These are phyloP conservation scores for Helicolenus hilgendorfi DNA, from an alignment of 2,797 vertebrate species.

Conservation along the genomic window DNA sequence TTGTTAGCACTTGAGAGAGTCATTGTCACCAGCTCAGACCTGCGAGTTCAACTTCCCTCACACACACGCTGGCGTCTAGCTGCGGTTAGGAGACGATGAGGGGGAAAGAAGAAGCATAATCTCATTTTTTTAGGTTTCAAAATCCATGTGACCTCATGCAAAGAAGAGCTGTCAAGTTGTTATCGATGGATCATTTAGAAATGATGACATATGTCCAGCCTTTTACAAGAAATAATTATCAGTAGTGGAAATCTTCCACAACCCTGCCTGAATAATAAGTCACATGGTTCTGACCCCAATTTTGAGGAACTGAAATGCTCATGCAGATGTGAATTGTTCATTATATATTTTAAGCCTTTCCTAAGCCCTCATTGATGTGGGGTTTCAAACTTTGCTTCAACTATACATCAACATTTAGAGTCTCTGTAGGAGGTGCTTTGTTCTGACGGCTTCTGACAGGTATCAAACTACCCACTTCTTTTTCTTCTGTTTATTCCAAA, in stretches of 20 bases:
- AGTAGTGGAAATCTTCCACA: background rate
- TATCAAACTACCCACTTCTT: background rate
- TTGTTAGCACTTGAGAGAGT: constrained; percentile 61
- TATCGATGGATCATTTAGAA: background rate
- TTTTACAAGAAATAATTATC: background rate
- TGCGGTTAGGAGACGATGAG: background rate
- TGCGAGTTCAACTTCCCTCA: background rate
- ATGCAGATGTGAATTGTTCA: background rate
- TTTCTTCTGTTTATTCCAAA: background rate
- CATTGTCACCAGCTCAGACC: constrained; percentile 41
- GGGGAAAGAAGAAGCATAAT: background rate
- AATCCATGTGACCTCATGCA: background rate
- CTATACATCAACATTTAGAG: background rate
- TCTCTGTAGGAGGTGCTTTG: background rate
- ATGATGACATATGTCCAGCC: background rate
- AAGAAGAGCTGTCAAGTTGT: background rate
- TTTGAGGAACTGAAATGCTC: background rate
- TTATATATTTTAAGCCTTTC: fast-evolving
- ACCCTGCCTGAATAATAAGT: background rate
- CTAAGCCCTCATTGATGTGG: background rate
- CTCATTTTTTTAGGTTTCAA: background rate
- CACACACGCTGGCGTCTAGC: background rate
- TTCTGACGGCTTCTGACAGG: background rate
- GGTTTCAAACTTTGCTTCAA: background rate
- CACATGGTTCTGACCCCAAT: background rate